phyloP scores from a whole-genome alignment of 2,888 invertebrate genomes.

The Orthonychiurus folsomi region DNA sequence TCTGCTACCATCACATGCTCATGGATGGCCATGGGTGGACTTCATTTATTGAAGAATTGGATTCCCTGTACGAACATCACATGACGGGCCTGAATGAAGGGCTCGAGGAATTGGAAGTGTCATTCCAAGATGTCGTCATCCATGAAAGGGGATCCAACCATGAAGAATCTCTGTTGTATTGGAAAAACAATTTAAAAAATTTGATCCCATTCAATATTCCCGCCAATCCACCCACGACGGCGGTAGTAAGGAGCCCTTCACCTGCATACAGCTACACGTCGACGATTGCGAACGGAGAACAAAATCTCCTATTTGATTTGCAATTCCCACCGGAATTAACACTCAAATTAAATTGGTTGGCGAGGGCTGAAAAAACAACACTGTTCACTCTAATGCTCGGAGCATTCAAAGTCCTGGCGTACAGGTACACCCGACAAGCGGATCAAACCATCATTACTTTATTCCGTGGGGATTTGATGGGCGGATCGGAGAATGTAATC shows the following conservation, averaged over 20 bases:
- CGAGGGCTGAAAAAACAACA: neutral
- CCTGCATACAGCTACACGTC: no score
- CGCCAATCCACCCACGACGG: no score
- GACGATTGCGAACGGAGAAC: neutral
- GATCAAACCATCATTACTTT: slow-evolving; percentile 5
- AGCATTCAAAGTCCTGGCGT: slow-evolving; percentile 6
- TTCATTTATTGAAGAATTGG: neutral
- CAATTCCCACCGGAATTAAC: slow-evolving; percentile 1
- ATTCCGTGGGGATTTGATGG: neutral
- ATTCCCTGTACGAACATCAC: neutral
- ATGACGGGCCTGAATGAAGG: no score
- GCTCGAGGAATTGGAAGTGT: no score
- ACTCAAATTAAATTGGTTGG: neutral
- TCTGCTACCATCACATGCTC: neutral
- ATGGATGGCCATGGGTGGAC: slow-evolving; percentile 9
- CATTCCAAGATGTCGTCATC: neutral
- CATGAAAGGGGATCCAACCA: neutral
- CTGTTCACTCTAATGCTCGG: slow-evolving; percentile 5
- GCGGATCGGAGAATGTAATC: neutral
- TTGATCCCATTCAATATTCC: no score
- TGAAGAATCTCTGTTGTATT: neutral
- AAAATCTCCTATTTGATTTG: neutral
- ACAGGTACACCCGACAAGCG: neutral
- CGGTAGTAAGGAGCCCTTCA: no score
- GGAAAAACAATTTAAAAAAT: no score